These are phyloP conservation scores for Pammene fasciana DNA, from an alignment of 2,888 invertebrate genomes.

Conservation along the genomic window DNA sequence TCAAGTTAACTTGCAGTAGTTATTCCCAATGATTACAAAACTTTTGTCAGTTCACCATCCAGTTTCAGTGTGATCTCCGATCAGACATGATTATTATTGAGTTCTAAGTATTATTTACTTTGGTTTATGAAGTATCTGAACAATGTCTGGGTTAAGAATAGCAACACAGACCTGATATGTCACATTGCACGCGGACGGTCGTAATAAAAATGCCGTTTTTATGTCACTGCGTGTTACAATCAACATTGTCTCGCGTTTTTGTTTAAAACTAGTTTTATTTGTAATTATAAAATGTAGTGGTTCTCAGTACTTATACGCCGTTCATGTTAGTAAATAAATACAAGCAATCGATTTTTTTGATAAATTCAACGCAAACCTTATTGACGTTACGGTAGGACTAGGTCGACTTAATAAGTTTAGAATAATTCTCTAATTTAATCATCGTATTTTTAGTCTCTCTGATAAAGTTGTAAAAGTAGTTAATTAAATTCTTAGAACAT, in stretches of 20 bases:
- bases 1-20: slow-evolving; percentile 61
- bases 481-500: too few species aligned
- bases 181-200: slow-evolving; percentile 35
- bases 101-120: neutral
- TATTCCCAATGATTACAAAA: neutral
- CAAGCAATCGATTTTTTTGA: neutral
- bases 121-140: neutral
- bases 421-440: too few species aligned
- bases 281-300: slow-evolving; percentile 4
- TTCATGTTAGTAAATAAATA: neutral
- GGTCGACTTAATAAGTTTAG: too few species aligned
- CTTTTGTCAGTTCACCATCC: neutral
- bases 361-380: neutral
- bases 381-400: too few species aligned
- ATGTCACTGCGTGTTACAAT: slow-evolving; percentile 29
- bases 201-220: slow-evolving; percentile 35
- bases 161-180: slow-evolving; percentile 34
- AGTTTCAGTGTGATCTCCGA: neutral
- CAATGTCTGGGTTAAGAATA: neutral
- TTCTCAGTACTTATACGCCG: neutral
- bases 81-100: neutral
- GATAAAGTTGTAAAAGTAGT: too few species aligned
- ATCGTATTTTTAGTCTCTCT: too few species aligned
- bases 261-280: slow-evolving; percentile 23
- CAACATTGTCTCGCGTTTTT: slow-evolving; percentile 34